Evolutionary conservation across 2,888 invertebrate genomes (phyloP).

Genomic region (Hedya salicella): DNA sequence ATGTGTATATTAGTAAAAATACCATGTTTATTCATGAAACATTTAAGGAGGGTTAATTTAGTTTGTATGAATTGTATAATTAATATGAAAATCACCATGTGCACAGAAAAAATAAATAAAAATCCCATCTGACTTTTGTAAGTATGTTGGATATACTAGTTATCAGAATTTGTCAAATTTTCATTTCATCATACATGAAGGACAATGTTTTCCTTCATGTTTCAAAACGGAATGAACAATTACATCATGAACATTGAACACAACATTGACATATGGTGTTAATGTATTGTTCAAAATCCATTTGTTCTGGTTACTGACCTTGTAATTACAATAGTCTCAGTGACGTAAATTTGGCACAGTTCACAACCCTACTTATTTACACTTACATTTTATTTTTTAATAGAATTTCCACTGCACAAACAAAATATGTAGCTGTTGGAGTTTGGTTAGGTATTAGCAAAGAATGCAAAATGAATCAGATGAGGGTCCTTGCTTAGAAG

Average conservation of each 20-base stretch:
- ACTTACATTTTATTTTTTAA: conserved; percentile 8
- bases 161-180: too few species aligned
- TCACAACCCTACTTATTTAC: conserved; percentile 14
- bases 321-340: conserved; percentile 19
- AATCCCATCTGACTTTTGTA: too few species aligned
- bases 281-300: conserved; percentile 16
- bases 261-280: conserved; percentile 15
- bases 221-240: not conserved
- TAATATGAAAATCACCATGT: too few species aligned
- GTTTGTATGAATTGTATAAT: too few species aligned
- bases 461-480: not conserved
- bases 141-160: too few species aligned
- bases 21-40: too few species aligned
- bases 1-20: too few species aligned
- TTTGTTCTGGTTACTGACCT: conserved; percentile 33
- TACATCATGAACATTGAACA: not conserved
- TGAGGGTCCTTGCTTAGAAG: too few species aligned
- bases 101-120: too few species aligned
- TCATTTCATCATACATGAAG: not conserved
- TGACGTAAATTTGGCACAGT: conserved; percentile 32
- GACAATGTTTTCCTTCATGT: not conserved
- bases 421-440: not conserved
- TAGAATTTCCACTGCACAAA: not conserved
- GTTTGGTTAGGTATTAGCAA: not conserved
- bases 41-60: too few species aligned